Evolutionary conservation across 1,140 invertebrate species (phyloP), one percentile per base, ranked within the genome.

Genomic region (Drosophila willistoni): DNA sequence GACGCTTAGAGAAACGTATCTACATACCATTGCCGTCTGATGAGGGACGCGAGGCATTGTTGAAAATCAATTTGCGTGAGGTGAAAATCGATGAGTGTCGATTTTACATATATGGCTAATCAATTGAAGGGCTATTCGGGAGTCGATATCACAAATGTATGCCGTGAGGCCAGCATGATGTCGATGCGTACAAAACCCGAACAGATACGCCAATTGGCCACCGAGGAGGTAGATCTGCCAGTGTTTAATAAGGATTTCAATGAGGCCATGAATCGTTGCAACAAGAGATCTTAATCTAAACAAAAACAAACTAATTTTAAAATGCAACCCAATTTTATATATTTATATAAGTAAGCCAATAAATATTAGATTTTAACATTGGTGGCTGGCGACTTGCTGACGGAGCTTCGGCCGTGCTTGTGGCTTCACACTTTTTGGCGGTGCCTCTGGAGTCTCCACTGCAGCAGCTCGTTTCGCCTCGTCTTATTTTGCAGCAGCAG

Each of bases 131-230:
- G 98, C 0, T 99, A 99, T 93, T 99, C 98, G 13, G 98, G 98
- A 6, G 98, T 98, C 56, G 98, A 99, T 93, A 99, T 99, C 64
- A 99, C 98, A 51, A 99, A 98, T 93, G 98, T 99, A 57, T 99
- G 98, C 95, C 95, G 98, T 79, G 98, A 99, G 94, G 98, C 98
- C 5, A 98, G 98, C 13, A 99, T 99, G 98, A 99, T 99, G 98
- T 97, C 97, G 0, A 99, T 99, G 97, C 93, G 98, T 68, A 94
- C 97, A 17, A 97, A 98, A 71, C 98, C 98, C 4, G 98, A 99
- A 91, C 96, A 99, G 92, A 99, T 99, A 72, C 95, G 96, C 68
- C 96, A 97, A 86, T 94, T 99, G 71, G 97, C 98, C 12, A 98
- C 98, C 92, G 98, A 99, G 91, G 98, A 99, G 93, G 93, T 99